Conservation (phyloP, 2,113 vertebrate species). For the Pseudopipra pipra region DNA sequence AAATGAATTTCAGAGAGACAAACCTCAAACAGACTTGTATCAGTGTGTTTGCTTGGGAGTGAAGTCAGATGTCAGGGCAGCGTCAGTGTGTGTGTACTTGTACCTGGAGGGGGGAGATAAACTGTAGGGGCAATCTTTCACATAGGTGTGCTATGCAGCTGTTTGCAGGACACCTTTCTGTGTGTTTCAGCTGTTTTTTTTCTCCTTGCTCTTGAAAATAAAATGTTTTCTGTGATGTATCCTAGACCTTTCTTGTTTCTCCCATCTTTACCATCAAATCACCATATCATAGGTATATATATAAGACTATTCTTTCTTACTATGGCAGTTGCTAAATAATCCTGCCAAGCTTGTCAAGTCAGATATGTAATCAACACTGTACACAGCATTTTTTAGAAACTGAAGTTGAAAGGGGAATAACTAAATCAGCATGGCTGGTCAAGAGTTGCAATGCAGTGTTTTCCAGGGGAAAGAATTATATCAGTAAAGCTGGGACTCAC, state of each 20-base stretch:
- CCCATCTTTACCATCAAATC: not conserved
- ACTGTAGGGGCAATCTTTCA: not conserved
- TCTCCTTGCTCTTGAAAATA: not conserved
- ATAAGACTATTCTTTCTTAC: not conserved
- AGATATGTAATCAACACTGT: not conserved
- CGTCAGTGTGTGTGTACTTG: not conserved
- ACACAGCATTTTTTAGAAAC: not conserved
- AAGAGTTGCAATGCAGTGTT: not conserved
- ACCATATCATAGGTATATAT: not conserved
- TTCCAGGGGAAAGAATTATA: not conserved
- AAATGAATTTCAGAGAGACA: not conserved
- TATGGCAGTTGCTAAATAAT: not conserved
- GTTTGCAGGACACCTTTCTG: not conserved
- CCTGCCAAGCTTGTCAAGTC: not conserved
- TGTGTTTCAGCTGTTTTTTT: not conserved
- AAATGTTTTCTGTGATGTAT: not conserved
- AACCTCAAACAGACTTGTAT: not conserved
- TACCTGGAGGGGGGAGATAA: not conserved
- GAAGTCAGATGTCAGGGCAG: accelerated
- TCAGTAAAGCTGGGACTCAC: not conserved
- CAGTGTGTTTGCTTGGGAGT: not conserved
- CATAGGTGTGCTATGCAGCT: too few relatives aligned
- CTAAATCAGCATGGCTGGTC: not conserved
- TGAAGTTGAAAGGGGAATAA: not conserved
- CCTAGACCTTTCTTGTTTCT: not conserved